Evolutionary conservation across 2,797 vertebrate genomes (phyloP).

Genomic region (Chloroceryle inda): DNA sequence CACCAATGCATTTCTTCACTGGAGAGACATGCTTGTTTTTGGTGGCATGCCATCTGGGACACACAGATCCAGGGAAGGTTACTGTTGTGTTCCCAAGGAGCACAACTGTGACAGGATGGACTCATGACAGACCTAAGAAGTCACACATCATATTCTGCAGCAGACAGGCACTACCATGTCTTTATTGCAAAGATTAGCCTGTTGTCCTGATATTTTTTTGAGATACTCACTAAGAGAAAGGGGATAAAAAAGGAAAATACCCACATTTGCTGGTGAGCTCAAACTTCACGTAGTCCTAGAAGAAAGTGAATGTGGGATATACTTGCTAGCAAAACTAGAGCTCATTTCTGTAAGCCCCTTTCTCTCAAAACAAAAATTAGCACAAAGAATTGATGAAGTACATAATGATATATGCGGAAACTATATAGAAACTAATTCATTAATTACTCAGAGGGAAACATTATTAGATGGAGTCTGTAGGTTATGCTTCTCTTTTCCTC

Average conservation of each 20-base stretch:
- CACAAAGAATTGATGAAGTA: not conserved
- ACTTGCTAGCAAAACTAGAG: not conserved
- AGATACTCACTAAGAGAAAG: not conserved
- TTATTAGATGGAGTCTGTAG: not conserved
- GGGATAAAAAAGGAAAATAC: not conserved
- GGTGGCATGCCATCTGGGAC: not conserved
- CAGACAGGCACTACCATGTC: not conserved
- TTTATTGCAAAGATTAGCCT: not conserved
- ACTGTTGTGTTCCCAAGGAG: not conserved
- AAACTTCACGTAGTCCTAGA: not conserved
- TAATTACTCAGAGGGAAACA: not conserved
- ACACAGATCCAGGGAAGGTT: too few species aligned
- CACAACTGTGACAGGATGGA: too few species aligned
- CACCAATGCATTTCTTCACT: not conserved
- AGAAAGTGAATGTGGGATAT: not conserved
- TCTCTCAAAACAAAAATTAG: not conserved
- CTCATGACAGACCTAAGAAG: not conserved
- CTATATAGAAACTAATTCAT: not conserved
- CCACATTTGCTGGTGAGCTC: rapidly evolving
- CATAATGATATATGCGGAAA: not conserved
- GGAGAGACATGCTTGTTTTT: not conserved
- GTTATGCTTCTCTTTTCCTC: not conserved
- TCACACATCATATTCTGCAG: not conserved
- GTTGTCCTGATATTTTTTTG: not conserved
- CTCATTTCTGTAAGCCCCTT: not conserved